A percentile compares a stretch with the other conserved stretches of the same genome.
Evolutionary conservation across 2,888 invertebrate genomes (phyloP).

Genomic region (Archips crataeganus): DNA sequence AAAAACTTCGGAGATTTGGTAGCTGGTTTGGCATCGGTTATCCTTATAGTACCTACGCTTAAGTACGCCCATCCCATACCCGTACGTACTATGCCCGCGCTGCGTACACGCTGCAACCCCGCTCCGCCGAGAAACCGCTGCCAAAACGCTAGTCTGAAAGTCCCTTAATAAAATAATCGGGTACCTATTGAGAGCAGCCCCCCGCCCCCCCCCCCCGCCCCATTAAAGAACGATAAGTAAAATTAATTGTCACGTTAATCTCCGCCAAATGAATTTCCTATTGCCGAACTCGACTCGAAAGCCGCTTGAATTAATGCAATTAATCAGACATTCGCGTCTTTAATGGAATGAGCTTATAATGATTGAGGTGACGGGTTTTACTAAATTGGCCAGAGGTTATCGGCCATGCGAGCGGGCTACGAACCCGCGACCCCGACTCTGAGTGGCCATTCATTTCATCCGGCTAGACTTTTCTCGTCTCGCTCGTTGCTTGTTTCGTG

Average conservation of each 20-base stretch:
- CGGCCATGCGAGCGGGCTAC: slow-evolving; percentile 58
- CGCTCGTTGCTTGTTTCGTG: slow-evolving; percentile 13
- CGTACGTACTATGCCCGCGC: too few relatives aligned
- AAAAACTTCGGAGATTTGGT: too few relatives aligned
- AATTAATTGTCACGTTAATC: slow-evolving; percentile 8
- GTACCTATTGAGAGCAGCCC: neutral
- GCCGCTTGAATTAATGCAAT: slow-evolving; percentile 14
- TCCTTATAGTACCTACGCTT: too few relatives aligned
- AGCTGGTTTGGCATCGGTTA: too few relatives aligned
- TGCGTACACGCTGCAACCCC: too few relatives aligned
- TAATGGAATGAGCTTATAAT: slow-evolving; percentile 10
- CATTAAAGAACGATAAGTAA: slow-evolving; percentile 1
- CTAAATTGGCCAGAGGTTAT: slow-evolving; percentile 58
- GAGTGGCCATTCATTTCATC: slow-evolving; percentile 57
- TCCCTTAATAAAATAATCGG: neutral
- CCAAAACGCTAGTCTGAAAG: neutral
- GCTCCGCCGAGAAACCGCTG: too few relatives aligned
- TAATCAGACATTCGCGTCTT: slow-evolving; percentile 11
- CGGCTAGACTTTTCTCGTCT: slow-evolving; percentile 38
- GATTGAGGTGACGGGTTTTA: slow-evolving; percentile 43
- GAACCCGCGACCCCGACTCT: slow-evolving; percentile 64
- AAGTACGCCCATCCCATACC: too few relatives aligned
- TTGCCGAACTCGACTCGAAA: neutral
- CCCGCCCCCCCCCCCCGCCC: neutral
- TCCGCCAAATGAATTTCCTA: slow-evolving; percentile 7